phyloP scores from a whole-genome alignment of 1,140 invertebrate species.

The Chironomus tepperi region DNA sequence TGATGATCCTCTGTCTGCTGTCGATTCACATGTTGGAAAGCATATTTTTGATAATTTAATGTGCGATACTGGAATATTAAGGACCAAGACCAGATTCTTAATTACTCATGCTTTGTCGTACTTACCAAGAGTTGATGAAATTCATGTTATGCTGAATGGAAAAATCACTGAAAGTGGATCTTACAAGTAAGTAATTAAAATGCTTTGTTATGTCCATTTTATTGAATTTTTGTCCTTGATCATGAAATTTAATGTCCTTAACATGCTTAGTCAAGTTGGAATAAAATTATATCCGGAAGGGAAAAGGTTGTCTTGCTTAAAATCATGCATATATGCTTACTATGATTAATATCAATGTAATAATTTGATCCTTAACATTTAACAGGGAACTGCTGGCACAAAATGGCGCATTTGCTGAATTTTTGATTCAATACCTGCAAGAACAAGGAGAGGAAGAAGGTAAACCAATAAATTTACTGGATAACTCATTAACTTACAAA shows the following conservation, averaged over 20 bases:
- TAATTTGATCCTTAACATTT: neutral
- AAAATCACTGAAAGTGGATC: slow-evolving; percentile 53
- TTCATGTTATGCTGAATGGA: slow-evolving; percentile 57
- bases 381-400: slow-evolving; percentile 45
- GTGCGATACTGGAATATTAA: slow-evolving; percentile 39
- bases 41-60: slow-evolving; percentile 40
- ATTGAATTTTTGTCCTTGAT: neutral
- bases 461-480: neutral
- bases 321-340: too few species aligned
- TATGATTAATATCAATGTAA: too few species aligned
- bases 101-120: slow-evolving; percentile 50
- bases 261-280: too few species aligned
- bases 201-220: neutral
- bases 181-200: slow-evolving; percentile 39
- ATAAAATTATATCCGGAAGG: neutral
- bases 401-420: slow-evolving; percentile 48
- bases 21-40: slow-evolving; percentile 53
- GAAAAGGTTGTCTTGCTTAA: too few species aligned
- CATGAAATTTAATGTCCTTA: too few species aligned
- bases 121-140: slow-evolving; percentile 56
- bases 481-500: too few species aligned
- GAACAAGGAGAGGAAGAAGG: slow-evolving; percentile 32
- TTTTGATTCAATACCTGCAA: slow-evolving; percentile 52
- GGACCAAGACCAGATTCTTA: slow-evolving; percentile 46
- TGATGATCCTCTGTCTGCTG: slow-evolving; percentile 61